Evolutionary conservation across 2,888 invertebrate species (phyloP).

Genomic region (Ophioninae sp.): DNA sequence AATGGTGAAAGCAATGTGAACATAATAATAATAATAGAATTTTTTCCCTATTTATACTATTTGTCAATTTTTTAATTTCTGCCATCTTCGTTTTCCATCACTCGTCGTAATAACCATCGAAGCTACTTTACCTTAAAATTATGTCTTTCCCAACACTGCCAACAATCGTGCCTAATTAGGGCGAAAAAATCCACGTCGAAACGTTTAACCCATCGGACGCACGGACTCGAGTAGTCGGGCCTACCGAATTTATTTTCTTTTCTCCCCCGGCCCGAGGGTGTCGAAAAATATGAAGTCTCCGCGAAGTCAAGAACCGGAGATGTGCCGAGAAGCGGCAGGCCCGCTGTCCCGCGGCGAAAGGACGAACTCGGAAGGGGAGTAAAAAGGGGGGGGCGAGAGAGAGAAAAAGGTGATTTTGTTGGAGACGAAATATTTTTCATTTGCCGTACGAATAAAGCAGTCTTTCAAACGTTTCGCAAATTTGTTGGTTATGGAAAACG

Average conservation of each 20-base stretch:
- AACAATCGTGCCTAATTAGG: neutral
- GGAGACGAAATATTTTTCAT: slow-evolving; percentile 24
- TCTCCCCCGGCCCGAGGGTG: slow-evolving; percentile 18
- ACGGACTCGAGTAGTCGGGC: neutral
- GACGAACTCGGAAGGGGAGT: slow-evolving; percentile 7
- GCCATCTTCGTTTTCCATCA: neutral
- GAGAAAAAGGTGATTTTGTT: neutral
- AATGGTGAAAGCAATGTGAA: no score
- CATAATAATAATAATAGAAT: neutral
- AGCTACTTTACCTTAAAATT: neutral
- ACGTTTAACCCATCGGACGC: neutral
- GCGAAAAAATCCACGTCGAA: neutral
- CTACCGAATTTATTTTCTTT: neutral
- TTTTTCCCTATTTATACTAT: neutral
- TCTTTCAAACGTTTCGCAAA: slow-evolving; percentile 41
- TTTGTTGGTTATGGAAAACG: slow-evolving; percentile 24
- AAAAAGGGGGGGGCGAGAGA: neutral
- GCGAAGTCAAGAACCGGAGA: slow-evolving; percentile 46
- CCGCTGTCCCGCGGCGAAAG: slow-evolving; percentile 38
- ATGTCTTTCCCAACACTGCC: neutral
- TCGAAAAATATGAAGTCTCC: slow-evolving; percentile 24
- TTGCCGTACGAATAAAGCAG: slow-evolving; percentile 20
- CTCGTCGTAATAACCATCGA: neutral
- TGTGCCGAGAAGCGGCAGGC: slow-evolving; percentile 30
- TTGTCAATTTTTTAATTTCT: neutral